phyloP scores from a whole-genome alignment of 1,140 invertebrate genomes.

The Drosophila funebris region DNA sequence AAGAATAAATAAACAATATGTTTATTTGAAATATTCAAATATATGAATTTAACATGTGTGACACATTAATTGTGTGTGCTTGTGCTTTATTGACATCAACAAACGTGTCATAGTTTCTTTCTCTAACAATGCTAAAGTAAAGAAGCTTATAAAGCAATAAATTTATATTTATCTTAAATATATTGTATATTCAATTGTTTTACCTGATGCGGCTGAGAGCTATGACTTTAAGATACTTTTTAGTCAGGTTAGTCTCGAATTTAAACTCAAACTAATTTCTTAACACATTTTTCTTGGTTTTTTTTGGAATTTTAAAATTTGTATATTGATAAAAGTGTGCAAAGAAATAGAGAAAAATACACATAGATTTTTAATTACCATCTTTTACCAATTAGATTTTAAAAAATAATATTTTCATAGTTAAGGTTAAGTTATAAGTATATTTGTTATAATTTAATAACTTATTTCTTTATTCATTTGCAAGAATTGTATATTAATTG shows the following conservation, averaged over 20 bases:
- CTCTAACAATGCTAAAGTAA: neutral
- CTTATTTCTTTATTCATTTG: no score
- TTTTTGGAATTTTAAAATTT: neutral
- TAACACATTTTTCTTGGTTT: neutral
- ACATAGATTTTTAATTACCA: no score
- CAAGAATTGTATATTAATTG: no score
- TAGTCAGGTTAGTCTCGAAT: neutral
- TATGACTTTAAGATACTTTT: neutral
- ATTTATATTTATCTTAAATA: neutral
- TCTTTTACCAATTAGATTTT: no score
- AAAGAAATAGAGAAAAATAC: no score
- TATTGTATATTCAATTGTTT: neutral
- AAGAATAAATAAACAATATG: no score
- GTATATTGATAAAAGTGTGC: no score
- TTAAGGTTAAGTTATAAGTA: no score
- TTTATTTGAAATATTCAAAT: no score
- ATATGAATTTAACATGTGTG: neutral
- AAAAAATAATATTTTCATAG: no score
- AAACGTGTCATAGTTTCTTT: neutral
- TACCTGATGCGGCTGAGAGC: neutral
- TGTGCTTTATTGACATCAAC: no score
- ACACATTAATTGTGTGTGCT: neutral
- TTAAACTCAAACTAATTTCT: neutral
- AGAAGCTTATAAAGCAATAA: neutral
- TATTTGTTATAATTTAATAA: no score